Conservation (phyloP, 2,113 vertebrate species). For the Helogale parvula region DNA sequence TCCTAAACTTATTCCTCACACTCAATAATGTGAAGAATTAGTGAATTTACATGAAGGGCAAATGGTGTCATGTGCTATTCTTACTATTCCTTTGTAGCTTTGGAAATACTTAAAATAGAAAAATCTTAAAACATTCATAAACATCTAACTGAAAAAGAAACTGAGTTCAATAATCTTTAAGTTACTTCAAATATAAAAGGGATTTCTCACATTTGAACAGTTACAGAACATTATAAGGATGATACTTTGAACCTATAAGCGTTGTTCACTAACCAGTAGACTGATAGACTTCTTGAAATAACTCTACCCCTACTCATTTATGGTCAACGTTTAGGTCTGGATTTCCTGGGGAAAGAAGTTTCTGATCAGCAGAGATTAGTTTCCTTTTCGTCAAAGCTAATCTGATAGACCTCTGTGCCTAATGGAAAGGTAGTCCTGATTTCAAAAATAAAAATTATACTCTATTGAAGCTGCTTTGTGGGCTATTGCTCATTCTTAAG, state of each 20-base stretch:
- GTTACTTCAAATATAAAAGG: neutral
- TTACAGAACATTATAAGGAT: neutral
- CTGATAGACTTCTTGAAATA: neutral
- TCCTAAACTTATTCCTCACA: no score
- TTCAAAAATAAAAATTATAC: neutral
- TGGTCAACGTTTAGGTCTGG: neutral
- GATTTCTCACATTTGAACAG: neutral
- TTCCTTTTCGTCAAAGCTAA: neutral
- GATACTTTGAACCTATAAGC: neutral
- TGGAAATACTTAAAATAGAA: neutral
- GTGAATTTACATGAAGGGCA: neutral
- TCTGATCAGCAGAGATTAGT: neutral
- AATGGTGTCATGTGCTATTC: neutral
- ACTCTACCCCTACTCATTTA: neutral
- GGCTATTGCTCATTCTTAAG: neutral
- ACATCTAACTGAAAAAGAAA: neutral
- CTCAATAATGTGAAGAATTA: neutral
- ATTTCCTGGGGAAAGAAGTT: neutral
- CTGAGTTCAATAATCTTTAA: neutral
- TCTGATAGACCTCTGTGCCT: neutral
- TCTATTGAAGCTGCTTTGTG: neutral
- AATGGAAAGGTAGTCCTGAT: neutral
- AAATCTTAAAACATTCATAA: neutral
- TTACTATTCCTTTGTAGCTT: neutral
- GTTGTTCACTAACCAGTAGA: neutral